phyloP scores from a whole-genome alignment of 37 sponge, comb jelly and placozoan species.

The Chondrilla cf. caribensis region DNA sequence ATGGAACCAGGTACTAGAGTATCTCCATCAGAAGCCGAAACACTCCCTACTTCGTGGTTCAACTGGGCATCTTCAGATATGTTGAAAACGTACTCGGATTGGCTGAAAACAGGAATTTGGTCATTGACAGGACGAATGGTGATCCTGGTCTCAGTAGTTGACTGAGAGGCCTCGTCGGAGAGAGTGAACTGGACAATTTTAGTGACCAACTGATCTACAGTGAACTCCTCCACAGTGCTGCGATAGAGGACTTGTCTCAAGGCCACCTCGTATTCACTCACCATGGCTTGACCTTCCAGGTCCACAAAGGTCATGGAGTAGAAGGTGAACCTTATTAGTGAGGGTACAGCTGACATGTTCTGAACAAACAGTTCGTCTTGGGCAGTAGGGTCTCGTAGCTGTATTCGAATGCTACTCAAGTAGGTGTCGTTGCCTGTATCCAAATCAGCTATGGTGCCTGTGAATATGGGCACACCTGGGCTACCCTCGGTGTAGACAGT shows the following conservation, averaged over 20 bases:
- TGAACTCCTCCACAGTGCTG: not conserved
- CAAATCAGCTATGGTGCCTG: not conserved
- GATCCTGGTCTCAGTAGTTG: not conserved
- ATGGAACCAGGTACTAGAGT: not conserved
- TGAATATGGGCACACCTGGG: not conserved
- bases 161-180: not conserved
- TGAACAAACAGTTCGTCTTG: not conserved
- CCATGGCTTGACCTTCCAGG: not conserved
- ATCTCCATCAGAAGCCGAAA: slow-evolving; percentile 25
- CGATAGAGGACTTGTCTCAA: not conserved
- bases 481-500: not conserved
- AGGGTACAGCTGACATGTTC: too few species aligned
- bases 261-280: not conserved
- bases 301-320: not conserved
- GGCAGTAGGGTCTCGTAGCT: not conserved
- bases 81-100: not conserved
- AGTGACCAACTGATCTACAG: too few species aligned
- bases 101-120: slow-evolving; percentile 10
- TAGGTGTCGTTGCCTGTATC: not conserved
- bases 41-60: not conserved
- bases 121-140: slow-evolving; percentile 20
- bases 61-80: not conserved
- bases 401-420: not conserved
- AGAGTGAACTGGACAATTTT: not conserved
- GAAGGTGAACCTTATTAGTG: not conserved